Base-by-base conservation (phyloP, 2,797 vertebrate genomes). In the Ibycter americanus region DNA sequence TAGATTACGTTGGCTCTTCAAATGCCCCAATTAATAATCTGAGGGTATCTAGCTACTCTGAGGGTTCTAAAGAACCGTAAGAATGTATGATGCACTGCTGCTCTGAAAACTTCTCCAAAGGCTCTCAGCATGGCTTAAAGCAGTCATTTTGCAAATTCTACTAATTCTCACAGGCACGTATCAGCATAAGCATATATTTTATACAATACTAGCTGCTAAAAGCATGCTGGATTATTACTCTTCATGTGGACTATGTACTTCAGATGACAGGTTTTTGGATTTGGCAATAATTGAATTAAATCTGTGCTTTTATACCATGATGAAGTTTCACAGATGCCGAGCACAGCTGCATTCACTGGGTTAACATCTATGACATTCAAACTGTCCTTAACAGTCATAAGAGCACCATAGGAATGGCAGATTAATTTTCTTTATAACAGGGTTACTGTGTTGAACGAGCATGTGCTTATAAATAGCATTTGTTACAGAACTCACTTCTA, bases 381-480 rank as follows among this genome's bases (percentile, higher is more conserved):
- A 89, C 73, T 70, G 89, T 94, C 81, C 72, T 87, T 82, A 94
- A 93, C 89, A 89, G 90, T 82, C 74, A 12, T 49, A 97, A 85
- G 92, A 84, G 93, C 95, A 94, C 90, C 67, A 44, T 14, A 93
- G 79, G 78, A 89, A 77, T 32, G 70, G 83, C 83, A 93, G 92
- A 87, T 84, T 86, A 27, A 25, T 66, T 89, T 91, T 47, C 73
- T 58, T 80, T 71, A 80, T 71, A 59, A 55, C 36, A 67, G 88
- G 78, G 83, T 72, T 82, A 79, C 68, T 89, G 46, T 38, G 74
- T 94, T 87, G 93, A 91, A 89, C 92, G 70, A 87, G 40, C 78
- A 84, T 93, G 95, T 95, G 89, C 93, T 92, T 96, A 93, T 85
- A 85, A 91, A 90, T 34, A 88, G 87, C 90, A 74, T 88, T 79